Evolutionary conservation across 2,888 invertebrate species (phyloP).

Genomic region (Euphydryas editha): DNA sequence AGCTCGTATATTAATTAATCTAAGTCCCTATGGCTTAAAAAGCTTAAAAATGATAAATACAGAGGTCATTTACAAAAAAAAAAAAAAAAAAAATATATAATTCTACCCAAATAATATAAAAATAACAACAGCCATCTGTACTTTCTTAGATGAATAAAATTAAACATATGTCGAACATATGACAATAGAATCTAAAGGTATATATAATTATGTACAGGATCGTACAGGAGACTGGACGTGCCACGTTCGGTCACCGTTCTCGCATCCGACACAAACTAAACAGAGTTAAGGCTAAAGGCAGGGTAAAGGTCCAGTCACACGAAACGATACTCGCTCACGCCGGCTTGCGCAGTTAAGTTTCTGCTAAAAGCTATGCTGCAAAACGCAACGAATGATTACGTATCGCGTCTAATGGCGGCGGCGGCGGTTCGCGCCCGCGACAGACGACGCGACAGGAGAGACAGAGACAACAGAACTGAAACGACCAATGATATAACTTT

Average conservation of each 20-base stretch:
- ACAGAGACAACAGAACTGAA: too few relatives aligned
- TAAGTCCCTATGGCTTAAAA: slow-evolving; percentile 81
- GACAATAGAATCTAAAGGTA: slow-evolving; percentile 81
- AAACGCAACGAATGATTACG: too few relatives aligned
- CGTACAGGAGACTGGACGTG: slow-evolving; percentile 74
- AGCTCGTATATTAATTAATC: slow-evolving; percentile 78
- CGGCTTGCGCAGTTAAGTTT: slow-evolving; percentile 6
- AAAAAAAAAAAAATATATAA: slow-evolving; percentile 53
- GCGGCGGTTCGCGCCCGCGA: too few relatives aligned
- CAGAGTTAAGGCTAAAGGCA: slow-evolving; percentile 54
- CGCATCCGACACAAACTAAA: slow-evolving; percentile 60
- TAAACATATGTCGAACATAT: slow-evolving; percentile 84
- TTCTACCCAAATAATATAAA: slow-evolving; percentile 84
- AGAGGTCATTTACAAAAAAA: slow-evolving; percentile 83
- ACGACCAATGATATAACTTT: not conserved
- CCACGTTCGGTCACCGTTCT: slow-evolving; percentile 73
- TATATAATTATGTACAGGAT: slow-evolving; percentile 78
- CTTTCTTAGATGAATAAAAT: slow-evolving; percentile 84
- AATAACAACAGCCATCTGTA: slow-evolving; percentile 84
- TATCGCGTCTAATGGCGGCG: too few relatives aligned
- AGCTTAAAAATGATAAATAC: slow-evolving; percentile 82
- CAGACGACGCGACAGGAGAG: too few relatives aligned
- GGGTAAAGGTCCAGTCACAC: slow-evolving; percentile 46
- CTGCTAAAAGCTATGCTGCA: not conserved
- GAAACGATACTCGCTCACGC: slow-evolving; percentile 9